These are phyloP conservation scores for Polyommatus icarus DNA, from an alignment of 2,888 invertebrate species.

Conservation along the genomic window DNA sequence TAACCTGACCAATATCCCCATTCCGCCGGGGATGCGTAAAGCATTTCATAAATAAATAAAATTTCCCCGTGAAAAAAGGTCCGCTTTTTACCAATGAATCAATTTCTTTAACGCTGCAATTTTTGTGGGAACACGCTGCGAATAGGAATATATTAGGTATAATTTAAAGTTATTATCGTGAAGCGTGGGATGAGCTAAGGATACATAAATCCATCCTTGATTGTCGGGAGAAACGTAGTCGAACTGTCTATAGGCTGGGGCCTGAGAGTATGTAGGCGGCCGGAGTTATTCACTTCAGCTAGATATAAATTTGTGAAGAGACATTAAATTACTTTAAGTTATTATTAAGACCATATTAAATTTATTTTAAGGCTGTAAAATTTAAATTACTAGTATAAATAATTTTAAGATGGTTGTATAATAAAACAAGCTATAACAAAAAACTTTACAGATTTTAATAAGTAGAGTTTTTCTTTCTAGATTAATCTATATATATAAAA, in stretches of 20 bases:
- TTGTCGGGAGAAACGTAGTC: slow-evolving; percentile 64
- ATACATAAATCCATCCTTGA: slow-evolving; percentile 65
- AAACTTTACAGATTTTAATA: too few relatives aligned
- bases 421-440: too few relatives aligned
- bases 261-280: slow-evolving; percentile 60
- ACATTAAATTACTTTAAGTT: background rate
- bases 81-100: too few relatives aligned
- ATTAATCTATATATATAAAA: too few relatives aligned
- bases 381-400: background rate
- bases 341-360: background rate
- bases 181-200: slow-evolving; percentile 60
- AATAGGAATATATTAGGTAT: slow-evolving; percentile 20
- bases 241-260: slow-evolving; percentile 47
- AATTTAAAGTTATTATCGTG: slow-evolving; percentile 34
- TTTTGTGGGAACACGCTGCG: too few relatives aligned
- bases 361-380: background rate
- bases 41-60: too few relatives aligned
- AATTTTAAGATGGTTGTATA: background rate
- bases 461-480: too few relatives aligned
- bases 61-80: too few relatives aligned
- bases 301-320: slow-evolving; percentile 11
- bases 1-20: too few relatives aligned
- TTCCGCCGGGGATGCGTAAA: too few relatives aligned
- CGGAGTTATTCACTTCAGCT: slow-evolving; percentile 48
- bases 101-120: too few relatives aligned